Conservation (phyloP, 1,140 invertebrate species). For the Trinorchestia longiramus region DNA sequence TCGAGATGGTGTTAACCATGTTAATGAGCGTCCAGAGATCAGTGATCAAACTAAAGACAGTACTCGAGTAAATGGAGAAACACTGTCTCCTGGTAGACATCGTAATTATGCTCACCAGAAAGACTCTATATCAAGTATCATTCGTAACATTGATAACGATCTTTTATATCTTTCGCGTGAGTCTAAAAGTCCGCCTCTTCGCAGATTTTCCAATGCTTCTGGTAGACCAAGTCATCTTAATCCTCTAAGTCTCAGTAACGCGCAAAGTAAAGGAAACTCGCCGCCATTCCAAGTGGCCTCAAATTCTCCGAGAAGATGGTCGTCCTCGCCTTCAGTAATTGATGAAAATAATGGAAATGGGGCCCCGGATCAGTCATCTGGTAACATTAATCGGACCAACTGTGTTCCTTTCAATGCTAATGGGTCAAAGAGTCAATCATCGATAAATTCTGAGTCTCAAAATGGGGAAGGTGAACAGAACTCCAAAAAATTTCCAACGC, state of each 20-base stretch:
- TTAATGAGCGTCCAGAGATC: not conserved
- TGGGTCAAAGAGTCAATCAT: not conserved
- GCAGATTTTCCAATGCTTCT: not conserved
- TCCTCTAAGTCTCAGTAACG: not conserved
- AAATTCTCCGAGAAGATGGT: not conserved
- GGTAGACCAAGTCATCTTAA: not conserved
- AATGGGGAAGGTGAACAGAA: not conserved
- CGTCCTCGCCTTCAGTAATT: not conserved
- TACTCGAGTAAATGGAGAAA: not conserved
- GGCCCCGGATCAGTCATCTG: not conserved
- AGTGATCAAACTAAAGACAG: not conserved
- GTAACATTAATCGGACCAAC: not conserved
- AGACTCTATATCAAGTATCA: conserved; percentile 25
- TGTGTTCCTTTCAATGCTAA: not conserved
- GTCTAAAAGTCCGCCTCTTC: not conserved
- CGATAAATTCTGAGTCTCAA: not conserved
- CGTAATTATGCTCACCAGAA: not conserved
- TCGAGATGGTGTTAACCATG: not conserved
- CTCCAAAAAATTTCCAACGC: not conserved
- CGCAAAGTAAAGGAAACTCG: not conserved
- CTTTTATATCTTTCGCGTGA: not conserved
- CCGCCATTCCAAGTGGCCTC: not conserved
- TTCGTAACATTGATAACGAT: conserved; percentile 17
- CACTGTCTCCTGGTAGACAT: not conserved
- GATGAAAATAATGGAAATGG: not conserved